Evolutionary conservation across 1,140 invertebrate species (phyloP).

Genomic region (Danaus melanippus): DNA sequence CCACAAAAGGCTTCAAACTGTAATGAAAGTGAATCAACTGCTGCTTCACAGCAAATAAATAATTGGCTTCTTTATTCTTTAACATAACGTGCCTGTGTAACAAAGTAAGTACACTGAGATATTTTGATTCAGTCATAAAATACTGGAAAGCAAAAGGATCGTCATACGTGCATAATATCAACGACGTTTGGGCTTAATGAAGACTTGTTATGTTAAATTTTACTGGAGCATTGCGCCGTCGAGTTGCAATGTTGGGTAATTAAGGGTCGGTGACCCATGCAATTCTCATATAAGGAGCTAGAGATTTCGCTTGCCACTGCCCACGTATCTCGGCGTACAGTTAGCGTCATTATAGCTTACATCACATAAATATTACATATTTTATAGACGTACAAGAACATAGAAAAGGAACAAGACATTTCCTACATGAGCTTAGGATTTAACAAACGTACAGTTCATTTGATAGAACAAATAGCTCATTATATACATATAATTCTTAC

Average conservation of each 20-base stretch:
- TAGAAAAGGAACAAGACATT: too few species aligned
- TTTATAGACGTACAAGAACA: too few species aligned
- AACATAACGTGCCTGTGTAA: too few species aligned
- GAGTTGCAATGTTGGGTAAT: constrained; percentile 51
- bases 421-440: too few species aligned
- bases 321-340: background rate
- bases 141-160: too few species aligned
- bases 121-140: too few species aligned
- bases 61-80: background rate
- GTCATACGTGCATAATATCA: too few species aligned
- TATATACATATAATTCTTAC: too few species aligned
- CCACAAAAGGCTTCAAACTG: constrained; percentile 44
- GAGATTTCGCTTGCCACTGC: constrained; percentile 13
- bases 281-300: constrained; percentile 27
- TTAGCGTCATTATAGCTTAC: background rate
- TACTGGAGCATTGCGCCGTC: constrained; percentile 66
- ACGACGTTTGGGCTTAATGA: constrained; percentile 52
- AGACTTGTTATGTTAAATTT: constrained; percentile 68
- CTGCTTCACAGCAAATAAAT: background rate
- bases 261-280: constrained; percentile 54
- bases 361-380: background rate
- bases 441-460: too few species aligned
- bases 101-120: too few species aligned
- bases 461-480: too few species aligned
- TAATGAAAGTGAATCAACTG: constrained; percentile 40